Conservation (phyloP, 1,140 invertebrate genomes). For the Lamellibrachia luymesi region DNA sequence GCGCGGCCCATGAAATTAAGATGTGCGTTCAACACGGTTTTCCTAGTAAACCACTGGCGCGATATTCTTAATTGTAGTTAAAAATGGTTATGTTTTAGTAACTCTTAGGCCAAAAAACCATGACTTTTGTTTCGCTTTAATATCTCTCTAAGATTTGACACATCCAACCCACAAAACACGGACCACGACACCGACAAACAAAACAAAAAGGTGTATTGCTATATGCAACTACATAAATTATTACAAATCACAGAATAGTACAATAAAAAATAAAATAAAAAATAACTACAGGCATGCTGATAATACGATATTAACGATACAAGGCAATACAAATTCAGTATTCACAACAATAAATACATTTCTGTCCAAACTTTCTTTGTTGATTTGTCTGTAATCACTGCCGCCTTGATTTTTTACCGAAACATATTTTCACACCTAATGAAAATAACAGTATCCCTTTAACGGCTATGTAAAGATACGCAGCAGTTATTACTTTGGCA, state of each 20-base stretch:
- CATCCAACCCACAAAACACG: not conserved
- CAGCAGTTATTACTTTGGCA: not conserved
- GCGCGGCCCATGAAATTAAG: no score
- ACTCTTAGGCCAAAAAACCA: no score
- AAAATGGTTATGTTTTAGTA: no score
- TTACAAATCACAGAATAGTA: not conserved
- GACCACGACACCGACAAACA: not conserved
- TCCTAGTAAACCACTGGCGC: no score
- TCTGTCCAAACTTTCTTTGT: not conserved
- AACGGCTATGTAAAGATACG: not conserved
- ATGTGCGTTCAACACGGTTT: no score
- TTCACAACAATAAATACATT: not conserved
- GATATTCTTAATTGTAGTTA: no score
- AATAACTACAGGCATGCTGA: not conserved
- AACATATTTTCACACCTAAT: no score
- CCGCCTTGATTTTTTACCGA: no score
- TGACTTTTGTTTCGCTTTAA: not conserved
- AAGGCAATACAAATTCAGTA: not conserved
- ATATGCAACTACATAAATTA: not conserved
- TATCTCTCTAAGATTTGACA: not conserved
- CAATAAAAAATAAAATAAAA: not conserved
- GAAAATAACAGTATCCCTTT: not conserved
- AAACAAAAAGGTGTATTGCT: not conserved
- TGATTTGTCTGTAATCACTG: not conserved
- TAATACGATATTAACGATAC: not conserved